A percentile compares a stretch with the other conserved stretches of the same genome.
Evolutionary conservation across 1,140 invertebrate species (phyloP).

Genomic region (Neodiprion lecontei): DNA sequence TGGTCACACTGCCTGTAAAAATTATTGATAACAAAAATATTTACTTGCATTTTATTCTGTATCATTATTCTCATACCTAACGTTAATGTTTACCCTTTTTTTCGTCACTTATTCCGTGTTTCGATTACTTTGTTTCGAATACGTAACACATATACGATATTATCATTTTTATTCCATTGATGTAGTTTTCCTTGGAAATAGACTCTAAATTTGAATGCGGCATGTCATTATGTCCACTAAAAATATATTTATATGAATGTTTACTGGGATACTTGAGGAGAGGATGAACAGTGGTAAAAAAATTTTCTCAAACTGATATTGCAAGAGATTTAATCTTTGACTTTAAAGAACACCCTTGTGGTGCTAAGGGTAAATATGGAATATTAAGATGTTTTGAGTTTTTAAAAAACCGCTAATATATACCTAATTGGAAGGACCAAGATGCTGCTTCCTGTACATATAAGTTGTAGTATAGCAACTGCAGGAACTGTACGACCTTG

Average conservation of each 20-base stretch:
- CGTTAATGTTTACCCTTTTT: not conserved
- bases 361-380: too few relatives aligned
- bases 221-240: conserved; percentile 26
- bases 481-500: conserved; percentile 34
- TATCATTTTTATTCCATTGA: conserved; percentile 30
- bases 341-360: too few relatives aligned
- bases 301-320: not conserved
- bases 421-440: conserved; percentile 35
- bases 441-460: conserved; percentile 28
- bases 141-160: conserved; percentile 38
- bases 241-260: conserved; percentile 11
- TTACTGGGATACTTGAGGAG: not conserved
- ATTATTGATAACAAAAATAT: too few relatives aligned
- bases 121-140: conserved; percentile 26
- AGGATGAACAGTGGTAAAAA: not conserved
- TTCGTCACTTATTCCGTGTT: not conserved
- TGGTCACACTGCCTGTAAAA: too few relatives aligned
- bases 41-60: too few relatives aligned
- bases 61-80: too few relatives aligned
- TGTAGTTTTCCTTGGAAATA: conserved; percentile 27
- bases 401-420: conserved; percentile 17
- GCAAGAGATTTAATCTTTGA: not conserved
- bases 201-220: conserved; percentile 26
- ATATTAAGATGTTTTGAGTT: conserved; percentile 7
- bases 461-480: conserved; percentile 25